A percentile compares a stretch with the other conserved stretches of the same genome.
phyloP scores from a whole-genome alignment of 2,797 vertebrate genomes.

The Eulemur coronatus region DNA sequence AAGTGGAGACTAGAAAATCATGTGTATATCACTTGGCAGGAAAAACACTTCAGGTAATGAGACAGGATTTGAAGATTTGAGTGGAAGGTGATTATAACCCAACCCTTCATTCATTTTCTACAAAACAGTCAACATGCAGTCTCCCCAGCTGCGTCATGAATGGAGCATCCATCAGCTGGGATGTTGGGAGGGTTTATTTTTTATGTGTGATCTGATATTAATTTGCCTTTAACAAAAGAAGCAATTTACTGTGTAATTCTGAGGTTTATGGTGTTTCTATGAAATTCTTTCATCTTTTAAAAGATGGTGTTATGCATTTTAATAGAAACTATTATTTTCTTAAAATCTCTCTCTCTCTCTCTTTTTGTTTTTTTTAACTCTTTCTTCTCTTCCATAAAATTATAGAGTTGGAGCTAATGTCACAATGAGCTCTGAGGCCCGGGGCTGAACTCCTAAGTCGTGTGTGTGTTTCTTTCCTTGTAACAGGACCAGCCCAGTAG shows the following conservation, averaged over 20 bases:
- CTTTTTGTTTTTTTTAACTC: neutral
- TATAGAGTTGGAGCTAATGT: neutral
- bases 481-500: neutral
- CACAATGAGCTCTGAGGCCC: neutral
- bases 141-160: neutral
- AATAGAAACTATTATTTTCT: neutral
- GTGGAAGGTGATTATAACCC: neutral
- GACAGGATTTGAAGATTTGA: neutral
- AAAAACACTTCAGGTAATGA: neutral
- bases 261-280: constrained; percentile 28
- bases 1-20: neutral
- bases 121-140: rapidly evolving
- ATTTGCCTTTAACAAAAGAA: constrained; percentile 59
- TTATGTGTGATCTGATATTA: constrained; percentile 3
- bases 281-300: constrained; percentile 23
- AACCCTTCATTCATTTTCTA: neutral
- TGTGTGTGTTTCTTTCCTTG: neutral
- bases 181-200: neutral
- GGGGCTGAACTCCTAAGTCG: neutral
- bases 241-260: neutral
- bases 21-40: neutral
- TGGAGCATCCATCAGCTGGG: neutral
- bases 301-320: constrained; percentile 18
- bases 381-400: neutral
- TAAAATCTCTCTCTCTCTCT: neutral